Evolutionary conservation across 2,888 invertebrate species (phyloP), one percentile per base, ranked within the genome.

Genomic region (Lithophane ornitopus): DNA sequence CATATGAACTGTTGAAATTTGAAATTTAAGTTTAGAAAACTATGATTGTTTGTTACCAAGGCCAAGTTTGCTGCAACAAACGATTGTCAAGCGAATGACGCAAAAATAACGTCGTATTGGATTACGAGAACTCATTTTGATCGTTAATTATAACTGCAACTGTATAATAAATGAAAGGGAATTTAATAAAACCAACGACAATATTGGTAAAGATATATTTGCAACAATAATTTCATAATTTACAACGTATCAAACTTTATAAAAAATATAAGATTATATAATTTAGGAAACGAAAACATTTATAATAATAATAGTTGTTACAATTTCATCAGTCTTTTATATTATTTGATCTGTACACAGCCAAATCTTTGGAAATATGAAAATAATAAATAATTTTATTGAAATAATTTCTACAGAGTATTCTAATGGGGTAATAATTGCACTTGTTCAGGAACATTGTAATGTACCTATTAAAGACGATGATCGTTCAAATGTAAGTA

Each of bases 361-460:
- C 95, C 95, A 92, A 94, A 94, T 94, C 95, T 95, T 95, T 95
- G 95, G 94, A 91, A 91, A 90, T 84, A 85, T 78, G 77, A 83
- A 49, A 86, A 86, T 83, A 76, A 84, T 84, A 75, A 81, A 85
- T 84, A 86, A 78, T 80, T 81, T 84, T 70, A 84, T 77, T 79
- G 75, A 73, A 82, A 77, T 80, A 72, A 82, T 81, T 74, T 84
- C 72, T 75, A 74, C 59, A 76, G 73, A 74, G 70, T 79, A 74
- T 74, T 74, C 44, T 73, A 77, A 76, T 76, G 54, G 49, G 66
- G 34, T 76, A 69, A 81, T 88, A 82, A 86, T 84, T 80, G 82
- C 85, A 80, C 76, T 77, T 79, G 11, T 9, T 56, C 44, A 70
- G 80, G 85, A 70, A 86, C 82, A 70, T 59, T 75, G 61, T 46